phyloP scores from a whole-genome alignment of 2,797 vertebrate genomes.

The Eremophila alpestris region DNA sequence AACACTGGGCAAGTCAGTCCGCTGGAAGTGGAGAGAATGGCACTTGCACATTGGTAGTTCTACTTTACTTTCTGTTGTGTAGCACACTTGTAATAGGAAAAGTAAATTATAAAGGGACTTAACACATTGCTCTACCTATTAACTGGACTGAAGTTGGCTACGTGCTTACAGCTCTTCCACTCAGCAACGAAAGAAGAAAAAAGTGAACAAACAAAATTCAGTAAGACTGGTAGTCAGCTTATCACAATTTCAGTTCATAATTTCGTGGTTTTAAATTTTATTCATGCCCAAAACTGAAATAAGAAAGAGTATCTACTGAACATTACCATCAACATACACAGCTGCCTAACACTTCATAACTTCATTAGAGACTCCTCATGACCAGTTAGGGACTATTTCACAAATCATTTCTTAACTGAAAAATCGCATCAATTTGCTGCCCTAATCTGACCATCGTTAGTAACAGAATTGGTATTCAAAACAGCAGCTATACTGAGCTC shows the following conservation, averaged over 20 bases:
- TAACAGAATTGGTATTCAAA: background rate
- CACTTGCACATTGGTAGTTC: background rate
- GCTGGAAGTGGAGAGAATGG: background rate
- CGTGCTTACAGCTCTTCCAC: background rate
- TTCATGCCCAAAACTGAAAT: background rate
- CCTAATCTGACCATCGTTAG: background rate
- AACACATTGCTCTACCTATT: background rate
- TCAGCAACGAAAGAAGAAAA: background rate
- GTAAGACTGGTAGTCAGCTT: background rate
- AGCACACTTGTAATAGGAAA: background rate
- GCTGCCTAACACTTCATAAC: background rate
- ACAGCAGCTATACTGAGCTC: background rate
- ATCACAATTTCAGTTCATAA: background rate
- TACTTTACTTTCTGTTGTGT: background rate
- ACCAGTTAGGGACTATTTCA: background rate
- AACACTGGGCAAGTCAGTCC: background rate
- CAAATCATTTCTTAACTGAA: background rate
- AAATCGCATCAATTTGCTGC: background rate
- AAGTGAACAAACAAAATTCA: background rate
- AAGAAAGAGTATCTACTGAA: background rate
- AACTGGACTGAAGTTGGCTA: background rate
- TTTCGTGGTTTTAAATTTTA: background rate
- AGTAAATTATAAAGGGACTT: background rate
- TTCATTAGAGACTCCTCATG: background rate
- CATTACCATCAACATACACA: background rate